Base-by-base conservation (phyloP, 2,113 vertebrate species). In the Typhlomys cinereus region DNA sequence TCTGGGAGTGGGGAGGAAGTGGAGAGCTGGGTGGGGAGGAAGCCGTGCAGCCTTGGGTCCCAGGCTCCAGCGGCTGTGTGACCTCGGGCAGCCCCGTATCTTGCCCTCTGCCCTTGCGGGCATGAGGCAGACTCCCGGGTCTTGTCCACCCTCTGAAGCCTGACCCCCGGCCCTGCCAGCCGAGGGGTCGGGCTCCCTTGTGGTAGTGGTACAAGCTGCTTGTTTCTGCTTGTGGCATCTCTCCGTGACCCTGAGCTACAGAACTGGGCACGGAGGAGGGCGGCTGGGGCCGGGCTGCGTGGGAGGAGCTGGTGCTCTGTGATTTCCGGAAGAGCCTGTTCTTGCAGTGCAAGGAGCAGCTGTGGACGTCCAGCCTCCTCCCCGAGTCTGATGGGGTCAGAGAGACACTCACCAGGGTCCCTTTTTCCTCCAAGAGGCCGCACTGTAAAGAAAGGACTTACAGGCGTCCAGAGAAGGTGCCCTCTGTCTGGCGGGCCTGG, bases 101-200 rank as follows among this genome's bases (percentile, higher is more conserved):
- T 84, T 9, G 2, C 5, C 48, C 7, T 36, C 59, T 41, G 39
- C 12, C 20, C 27, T 23, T 54, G 13, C 14, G 0, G 9, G 25
- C 41, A 0, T 7, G 44, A 21, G 69, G n/a, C 20, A 44, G 7
- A 23, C 15, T 74, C 23, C 29, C 67, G n/a, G 36, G 41, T 31
- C 79, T 27, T 20, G 41, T 50, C 27, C 29, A 80, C 4, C 11
- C 25, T 20, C 36, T 48, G 36, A 69, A 27, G 27, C 36, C 14
- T 85, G 67, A 27, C 10, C 80, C 18, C 79, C 61, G 66, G 23
- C 11, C 46, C 57, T 18, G 54, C 34, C 34, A n/a, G n/a, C 20
- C 1, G 0, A 5, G 36, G n/a, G 15, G 12, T 23, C 44, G 21
- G 48, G 59, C 18, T 74, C 76, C 59, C 76, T 57, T 0, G 0